Conservation (phyloP, 2,797 vertebrate genomes). For the Eptatretus atami region DNA sequence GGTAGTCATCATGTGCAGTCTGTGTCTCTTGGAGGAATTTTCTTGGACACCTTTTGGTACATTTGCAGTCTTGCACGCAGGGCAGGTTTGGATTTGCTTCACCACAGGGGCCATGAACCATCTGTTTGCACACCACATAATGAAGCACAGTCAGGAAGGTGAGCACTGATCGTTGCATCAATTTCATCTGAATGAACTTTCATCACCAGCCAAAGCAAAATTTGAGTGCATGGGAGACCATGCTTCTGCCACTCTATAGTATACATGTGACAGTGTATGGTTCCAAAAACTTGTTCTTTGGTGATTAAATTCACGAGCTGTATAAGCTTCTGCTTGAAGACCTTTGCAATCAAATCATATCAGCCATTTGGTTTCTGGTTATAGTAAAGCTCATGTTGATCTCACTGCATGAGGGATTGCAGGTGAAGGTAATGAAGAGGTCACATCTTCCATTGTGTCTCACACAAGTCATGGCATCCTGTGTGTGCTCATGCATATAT, state of each 20-base stretch:
- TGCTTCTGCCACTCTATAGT: not conserved
- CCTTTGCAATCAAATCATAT: not conserved
- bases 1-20: not conserved
- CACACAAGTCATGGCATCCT: not conserved
- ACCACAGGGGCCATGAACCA: not conserved
- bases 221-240: not conserved
- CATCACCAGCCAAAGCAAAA: not conserved
- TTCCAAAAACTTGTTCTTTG: not conserved
- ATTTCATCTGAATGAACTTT: not conserved
- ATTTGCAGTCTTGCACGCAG: not conserved
- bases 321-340: not conserved
- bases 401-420: not conserved
- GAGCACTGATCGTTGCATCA: not conserved
- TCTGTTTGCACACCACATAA: not conserved
- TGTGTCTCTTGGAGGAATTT: not conserved
- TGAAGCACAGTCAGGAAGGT: not conserved
- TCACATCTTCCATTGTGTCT: not conserved
- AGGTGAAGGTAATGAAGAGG: conserved; percentile 1
- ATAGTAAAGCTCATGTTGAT: not conserved
- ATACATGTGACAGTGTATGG: not conserved
- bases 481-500: not conserved
- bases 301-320: not conserved
- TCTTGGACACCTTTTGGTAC: too few species aligned
- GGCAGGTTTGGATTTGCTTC: not conserved
- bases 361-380: not conserved